phyloP scores from a whole-genome alignment of 2,113 vertebrate genomes.

The Eretmochelys imbricata region DNA sequence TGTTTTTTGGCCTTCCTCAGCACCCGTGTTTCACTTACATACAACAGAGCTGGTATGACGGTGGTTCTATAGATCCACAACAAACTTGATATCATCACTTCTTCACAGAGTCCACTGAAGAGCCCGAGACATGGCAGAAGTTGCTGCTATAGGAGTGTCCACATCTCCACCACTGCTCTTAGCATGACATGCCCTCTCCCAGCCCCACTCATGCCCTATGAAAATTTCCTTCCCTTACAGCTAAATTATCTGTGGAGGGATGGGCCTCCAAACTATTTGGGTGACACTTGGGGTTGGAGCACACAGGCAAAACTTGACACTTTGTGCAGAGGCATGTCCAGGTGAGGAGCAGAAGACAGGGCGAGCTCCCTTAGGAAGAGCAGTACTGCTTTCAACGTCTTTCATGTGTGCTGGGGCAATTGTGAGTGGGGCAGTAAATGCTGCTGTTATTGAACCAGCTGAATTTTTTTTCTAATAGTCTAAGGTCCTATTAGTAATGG shows the following conservation, averaged over 20 bases:
- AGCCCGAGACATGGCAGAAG: not conserved
- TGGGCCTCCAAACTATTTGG: rapidly evolving
- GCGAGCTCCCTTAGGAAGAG: not conserved
- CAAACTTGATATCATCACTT: not conserved
- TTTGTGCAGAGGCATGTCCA: not conserved
- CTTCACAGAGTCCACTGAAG: not conserved
- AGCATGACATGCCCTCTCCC: not conserved
- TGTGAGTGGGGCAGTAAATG: not conserved
- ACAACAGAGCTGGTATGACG: not conserved
- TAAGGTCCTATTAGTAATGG: not conserved
- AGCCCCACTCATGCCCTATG: not conserved
- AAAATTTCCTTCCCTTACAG: not conserved
- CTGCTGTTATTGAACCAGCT: not conserved
- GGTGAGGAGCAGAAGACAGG: not conserved
- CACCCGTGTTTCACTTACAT: not conserved
- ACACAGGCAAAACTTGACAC: constrained; percentile 3
- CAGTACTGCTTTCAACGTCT: not conserved
- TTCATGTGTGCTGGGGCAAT: not conserved
- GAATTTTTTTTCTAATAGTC: not conserved
- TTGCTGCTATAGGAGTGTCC: not conserved
- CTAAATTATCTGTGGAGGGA: not conserved
- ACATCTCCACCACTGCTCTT: not conserved
- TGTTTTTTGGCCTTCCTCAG: not conserved
- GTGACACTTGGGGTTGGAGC: not conserved
- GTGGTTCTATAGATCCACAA: not conserved